Evolutionary conservation across 2,113 vertebrate species (phyloP).

Genomic region (Orcinus orca): DNA sequence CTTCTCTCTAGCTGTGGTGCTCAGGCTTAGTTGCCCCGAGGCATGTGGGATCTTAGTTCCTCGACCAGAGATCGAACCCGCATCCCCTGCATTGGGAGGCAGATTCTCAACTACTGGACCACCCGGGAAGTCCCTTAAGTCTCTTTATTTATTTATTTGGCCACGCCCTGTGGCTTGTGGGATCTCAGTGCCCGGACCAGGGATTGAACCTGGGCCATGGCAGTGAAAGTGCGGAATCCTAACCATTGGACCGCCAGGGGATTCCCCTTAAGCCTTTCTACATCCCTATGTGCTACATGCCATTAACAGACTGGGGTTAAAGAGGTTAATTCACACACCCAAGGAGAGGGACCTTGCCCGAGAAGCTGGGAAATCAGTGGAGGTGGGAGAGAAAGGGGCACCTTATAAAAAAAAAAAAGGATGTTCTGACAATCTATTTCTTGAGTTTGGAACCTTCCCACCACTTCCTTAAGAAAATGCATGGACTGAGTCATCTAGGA

Average conservation of each 20-base stretch:
- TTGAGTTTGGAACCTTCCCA: background rate
- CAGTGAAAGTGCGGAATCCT: background rate
- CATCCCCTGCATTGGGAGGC: too few relatives aligned
- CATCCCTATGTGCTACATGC: accelerated
- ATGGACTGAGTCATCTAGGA: accelerated
- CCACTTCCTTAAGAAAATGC: background rate
- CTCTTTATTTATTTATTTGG: too few relatives aligned
- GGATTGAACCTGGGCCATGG: background rate
- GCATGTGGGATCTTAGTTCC: background rate
- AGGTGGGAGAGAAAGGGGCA: background rate
- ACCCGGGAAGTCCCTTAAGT: too few relatives aligned
- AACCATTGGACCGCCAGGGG: background rate
- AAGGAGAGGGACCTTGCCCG: background rate
- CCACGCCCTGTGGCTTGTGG: background rate
- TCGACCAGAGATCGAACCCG: background rate
- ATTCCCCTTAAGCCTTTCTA: background rate
- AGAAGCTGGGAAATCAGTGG: background rate
- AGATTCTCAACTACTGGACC: too few relatives aligned
- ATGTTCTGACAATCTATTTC: background rate
- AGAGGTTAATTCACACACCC: background rate
- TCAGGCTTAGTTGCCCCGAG: background rate
- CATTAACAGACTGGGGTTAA: background rate
- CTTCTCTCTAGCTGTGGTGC: too few relatives aligned
- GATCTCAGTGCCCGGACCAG: background rate
- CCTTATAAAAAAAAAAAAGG: background rate